Percentiles rank a stretch among this genome's conserved stretches.
Evolutionary conservation across 2,113 vertebrate genomes (phyloP).

Genomic region (Felis chaus): DNA sequence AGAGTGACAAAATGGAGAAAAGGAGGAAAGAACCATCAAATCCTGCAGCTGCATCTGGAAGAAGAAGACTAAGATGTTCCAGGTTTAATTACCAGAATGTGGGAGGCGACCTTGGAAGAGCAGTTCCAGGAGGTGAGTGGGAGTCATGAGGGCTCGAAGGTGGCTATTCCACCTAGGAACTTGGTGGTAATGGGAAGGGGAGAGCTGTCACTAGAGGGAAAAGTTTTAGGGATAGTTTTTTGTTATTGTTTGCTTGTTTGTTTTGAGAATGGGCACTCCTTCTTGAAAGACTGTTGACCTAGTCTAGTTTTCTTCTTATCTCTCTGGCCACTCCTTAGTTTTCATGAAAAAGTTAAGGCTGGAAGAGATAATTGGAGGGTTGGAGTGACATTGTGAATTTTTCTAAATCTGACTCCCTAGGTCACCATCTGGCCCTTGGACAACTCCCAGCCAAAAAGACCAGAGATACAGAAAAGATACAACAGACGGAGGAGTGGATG

Average conservation of each 20-base stretch:
- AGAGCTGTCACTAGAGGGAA: no score
- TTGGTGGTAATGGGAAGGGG: not conserved
- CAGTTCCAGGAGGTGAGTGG: not conserved
- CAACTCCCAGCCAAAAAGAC: not conserved
- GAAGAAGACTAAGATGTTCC: not conserved
- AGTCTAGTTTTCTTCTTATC: not conserved
- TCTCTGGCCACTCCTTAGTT: not conserved
- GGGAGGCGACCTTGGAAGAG: not conserved
- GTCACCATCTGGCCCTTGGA: not conserved
- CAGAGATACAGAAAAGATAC: not conserved
- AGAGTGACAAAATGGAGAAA: not conserved
- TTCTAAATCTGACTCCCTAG: not conserved
- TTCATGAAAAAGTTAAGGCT: not conserved
- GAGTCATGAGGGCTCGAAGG: not conserved
- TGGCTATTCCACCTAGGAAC: not conserved
- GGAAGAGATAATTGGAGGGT: not conserved
- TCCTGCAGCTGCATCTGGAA: not conserved
- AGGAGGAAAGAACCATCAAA: not conserved
- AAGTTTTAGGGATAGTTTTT: not conserved
- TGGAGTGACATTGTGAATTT: not conserved
- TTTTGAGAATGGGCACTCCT: not conserved
- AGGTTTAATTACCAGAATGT: not conserved
- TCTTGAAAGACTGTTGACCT: not conserved
- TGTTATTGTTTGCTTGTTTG: not conserved
- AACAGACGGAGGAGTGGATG: not conserved